Evolutionary conservation across 2,113 vertebrate species (phyloP).

Genomic region (Entomyzon cyanotis): DNA sequence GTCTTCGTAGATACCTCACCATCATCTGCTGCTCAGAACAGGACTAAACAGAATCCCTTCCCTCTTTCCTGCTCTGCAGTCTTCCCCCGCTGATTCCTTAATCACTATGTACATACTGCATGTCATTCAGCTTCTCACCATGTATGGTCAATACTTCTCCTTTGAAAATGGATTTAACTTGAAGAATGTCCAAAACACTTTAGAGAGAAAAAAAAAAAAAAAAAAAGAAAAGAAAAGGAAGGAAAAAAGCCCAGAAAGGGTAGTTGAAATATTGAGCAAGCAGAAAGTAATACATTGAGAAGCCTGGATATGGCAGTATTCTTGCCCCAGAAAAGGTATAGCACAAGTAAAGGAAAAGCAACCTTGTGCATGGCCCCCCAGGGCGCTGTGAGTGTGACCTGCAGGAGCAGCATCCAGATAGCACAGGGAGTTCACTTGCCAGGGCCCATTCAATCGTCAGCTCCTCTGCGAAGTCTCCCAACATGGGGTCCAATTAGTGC

Average conservation of each 20-base stretch:
- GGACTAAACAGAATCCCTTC: not conserved
- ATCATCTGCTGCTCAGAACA: not conserved
- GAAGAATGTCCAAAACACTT: not conserved
- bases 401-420: not conserved
- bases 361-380: not conserved
- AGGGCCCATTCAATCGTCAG: not conserved
- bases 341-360: not conserved
- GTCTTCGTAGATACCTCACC: not conserved
- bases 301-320: not conserved
- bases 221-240: not conserved
- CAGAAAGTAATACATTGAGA: not conserved
- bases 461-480: not conserved
- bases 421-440: not conserved
- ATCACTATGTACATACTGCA: not conserved
- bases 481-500: constrained; percentile 35
- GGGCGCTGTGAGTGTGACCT: not conserved
- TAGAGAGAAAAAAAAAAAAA: not conserved
- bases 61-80: not conserved
- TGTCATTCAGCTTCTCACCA: not conserved
- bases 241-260: not conserved
- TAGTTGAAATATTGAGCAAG: not conserved
- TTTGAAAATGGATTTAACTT: not conserved
- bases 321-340: not conserved
- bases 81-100: not conserved
- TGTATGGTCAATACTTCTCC: not conserved